These are phyloP conservation scores for Arrhamphus sclerolepis DNA, from an alignment of 2,797 vertebrate genomes.

Conservation along the genomic window DNA sequence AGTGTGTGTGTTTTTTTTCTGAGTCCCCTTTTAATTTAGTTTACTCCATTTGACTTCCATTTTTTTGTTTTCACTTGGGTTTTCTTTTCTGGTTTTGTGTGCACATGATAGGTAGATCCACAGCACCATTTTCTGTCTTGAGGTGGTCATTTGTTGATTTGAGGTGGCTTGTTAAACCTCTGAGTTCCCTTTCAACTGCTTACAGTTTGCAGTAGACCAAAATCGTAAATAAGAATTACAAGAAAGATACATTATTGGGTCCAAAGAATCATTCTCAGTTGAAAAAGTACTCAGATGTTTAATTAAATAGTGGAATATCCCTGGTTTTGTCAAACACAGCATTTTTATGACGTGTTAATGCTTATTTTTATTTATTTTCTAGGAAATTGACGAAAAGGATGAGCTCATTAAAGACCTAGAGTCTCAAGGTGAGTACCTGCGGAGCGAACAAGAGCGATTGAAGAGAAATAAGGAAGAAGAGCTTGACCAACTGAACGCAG, in stretches of 20 bases:
- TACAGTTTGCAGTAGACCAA: too few species aligned
- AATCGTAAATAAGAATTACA: background rate
- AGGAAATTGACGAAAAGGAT: constrained; percentile 87
- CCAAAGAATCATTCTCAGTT: background rate
- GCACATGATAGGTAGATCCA: constrained; percentile 58
- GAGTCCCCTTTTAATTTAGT: constrained; percentile 39
- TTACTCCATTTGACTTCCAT: constrained; percentile 24
- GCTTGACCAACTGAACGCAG: constrained; percentile 89
- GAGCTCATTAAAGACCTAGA: constrained; percentile 88
- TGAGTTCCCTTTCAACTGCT: constrained; percentile 44
- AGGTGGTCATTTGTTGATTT: constrained; percentile 57
- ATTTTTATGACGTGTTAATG: constrained; percentile 9
- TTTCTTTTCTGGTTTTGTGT: constrained; percentile 37
- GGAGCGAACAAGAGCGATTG: constrained; percentile 87
- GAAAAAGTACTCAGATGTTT: constrained; percentile 61
- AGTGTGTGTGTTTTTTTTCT: constrained; percentile 60
- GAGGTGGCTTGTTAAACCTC: constrained; percentile 61
- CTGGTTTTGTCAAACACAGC: constrained; percentile 7
- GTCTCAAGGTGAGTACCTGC: constrained; percentile 88
- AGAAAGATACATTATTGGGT: too few species aligned
- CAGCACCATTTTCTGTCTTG: constrained; percentile 44
- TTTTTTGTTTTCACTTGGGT: constrained; percentile 22
- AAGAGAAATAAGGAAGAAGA: constrained; percentile 89
- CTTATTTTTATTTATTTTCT: constrained; percentile 17
- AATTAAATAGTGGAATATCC: constrained; percentile 5